These are phyloP conservation scores for Pseudococcus longispinus DNA, from an alignment of 2,888 invertebrate genomes.

Conservation along the genomic window DNA sequence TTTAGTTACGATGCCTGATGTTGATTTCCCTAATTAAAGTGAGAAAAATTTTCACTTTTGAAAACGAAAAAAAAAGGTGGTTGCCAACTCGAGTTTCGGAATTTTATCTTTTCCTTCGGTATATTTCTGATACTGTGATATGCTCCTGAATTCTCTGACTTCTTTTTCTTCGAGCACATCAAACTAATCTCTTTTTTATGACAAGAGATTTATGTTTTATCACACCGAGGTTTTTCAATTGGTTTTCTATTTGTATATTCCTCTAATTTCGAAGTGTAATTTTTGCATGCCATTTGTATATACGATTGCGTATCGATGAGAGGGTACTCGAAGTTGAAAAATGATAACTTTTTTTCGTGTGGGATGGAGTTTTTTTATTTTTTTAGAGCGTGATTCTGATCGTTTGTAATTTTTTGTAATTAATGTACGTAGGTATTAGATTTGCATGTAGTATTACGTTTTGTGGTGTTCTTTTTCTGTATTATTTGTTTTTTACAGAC, in stretches of 20 bases:
- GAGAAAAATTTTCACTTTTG: too few species aligned
- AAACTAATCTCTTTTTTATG: not conserved
- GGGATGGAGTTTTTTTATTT: not conserved
- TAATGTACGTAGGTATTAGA: not conserved
- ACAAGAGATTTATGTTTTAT: not conserved
- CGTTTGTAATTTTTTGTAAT: not conserved
- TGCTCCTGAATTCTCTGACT: not conserved
- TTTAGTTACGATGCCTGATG: too few species aligned
- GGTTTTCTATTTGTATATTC: not conserved
- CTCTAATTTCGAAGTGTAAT: not conserved
- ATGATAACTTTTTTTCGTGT: not conserved
- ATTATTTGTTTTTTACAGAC: slow-evolving; percentile 50
- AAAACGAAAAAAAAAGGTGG: too few species aligned
- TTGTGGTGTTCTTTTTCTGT: slow-evolving; percentile 27
- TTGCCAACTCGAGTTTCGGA: too few species aligned
- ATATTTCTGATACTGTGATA: too few species aligned
- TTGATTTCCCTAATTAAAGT: too few species aligned
- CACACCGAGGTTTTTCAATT: not conserved
- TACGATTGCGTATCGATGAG: not conserved
- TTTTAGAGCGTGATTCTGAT: not conserved
- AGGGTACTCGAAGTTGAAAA: not conserved
- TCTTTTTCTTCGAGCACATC: not conserved
- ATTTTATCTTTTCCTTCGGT: too few species aligned
- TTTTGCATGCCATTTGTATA: not conserved
- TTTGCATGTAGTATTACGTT: not conserved